Evolutionary conservation across 2,888 invertebrate species (phyloP), one percentile per base, ranked within the genome.

Genomic region (Acrobasis consociella): DNA sequence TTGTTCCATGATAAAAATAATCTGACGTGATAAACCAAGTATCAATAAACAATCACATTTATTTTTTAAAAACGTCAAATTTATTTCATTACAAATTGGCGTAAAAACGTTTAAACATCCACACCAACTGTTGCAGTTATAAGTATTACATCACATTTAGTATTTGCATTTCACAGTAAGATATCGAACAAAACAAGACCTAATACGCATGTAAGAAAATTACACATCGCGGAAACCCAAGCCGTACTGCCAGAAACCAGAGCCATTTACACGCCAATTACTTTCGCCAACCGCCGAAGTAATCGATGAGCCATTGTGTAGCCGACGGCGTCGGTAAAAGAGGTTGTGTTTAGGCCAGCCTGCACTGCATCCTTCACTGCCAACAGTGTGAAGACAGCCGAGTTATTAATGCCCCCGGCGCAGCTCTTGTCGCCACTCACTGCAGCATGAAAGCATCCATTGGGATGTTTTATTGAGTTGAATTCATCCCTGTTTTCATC

Each of bases 261-360:
- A 22, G 39, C 51, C 60, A 78, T 83, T 80, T 81, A 80, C 75
- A 76, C 78, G 78, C 78, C 78, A 83, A 81, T 82, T 82, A 81
- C 80, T 82, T 80, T 82, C 77, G 70, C 70, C 66, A 64, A 72
- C 76, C 72, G 68, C 75, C 74, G 74, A 79, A 82, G 80, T 84
- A 82, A 85, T 82, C 80, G 80, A 85, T 81, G 79, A 75, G 60
- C 80, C 77, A 82, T 85, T 84, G 83, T 85, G 76, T 72, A 76
- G 69, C 71, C 71, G 72, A 69, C 67, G 64, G 65, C 63, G 63
- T 59, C 17, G 51, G 58, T 46, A 49, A 39, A 51, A 22, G 51
- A 51, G 65, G 72, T 70, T 76, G 75, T 74, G 76, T 81, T 80
- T 77, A 79, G 72, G 68, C 68, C 69, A 65, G 69, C 69, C 67